Evolutionary conservation across 2,888 invertebrate species (phyloP), one percentile per base, ranked within the genome.

Genomic region (Pandemis cinnamomeana): DNA sequence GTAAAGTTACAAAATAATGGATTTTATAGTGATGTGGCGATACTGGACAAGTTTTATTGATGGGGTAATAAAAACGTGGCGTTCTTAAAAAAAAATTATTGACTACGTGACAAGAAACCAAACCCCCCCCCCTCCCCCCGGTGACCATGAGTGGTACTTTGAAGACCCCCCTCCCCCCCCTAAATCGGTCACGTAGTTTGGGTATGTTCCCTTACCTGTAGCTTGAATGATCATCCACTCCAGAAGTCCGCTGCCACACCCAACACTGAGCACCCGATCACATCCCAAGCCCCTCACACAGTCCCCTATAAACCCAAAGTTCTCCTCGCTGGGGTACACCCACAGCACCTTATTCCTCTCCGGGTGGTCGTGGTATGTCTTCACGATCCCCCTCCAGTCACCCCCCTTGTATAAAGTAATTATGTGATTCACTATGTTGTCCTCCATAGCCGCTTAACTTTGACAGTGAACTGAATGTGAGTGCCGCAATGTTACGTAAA

Each of bases 241-340:
- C 46, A 98, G 90, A n/a, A 98, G 89, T 0, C 97, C 97, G 77
- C 96, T 96, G 13, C 98, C 97, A 85, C 97, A 97, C 0, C 97
- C 97, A 51, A 98, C 89, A 79, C 97, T 97, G 72, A 96, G 86
- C 55, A 97, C 87, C 42, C 90, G 91, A 7, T 87, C 83, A 78
- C 96, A 91, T 6, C 89, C 78, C 20, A 95, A 83, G 51, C 92
- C 84, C 20, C 79, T 75, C 68, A 96, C 81, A 66, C 91, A 83
- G 5, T 87, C 80, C 78, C 93, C 90, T 0, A 97, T 86, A 83
- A 96, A 96, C 8, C 82, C 78, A 66, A 97, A 94, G 86, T 96
- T 96, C 1, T 94, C 89, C 77, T 95, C 93, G 53, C 95, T 95
- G 0, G 97, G 98, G 92, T 96, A 96, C 67, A 96, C 95, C 98